A percentile compares a stretch with the other conserved stretches of the same genome.
Conservation (phyloP, 2,797 vertebrate species). For the Valencia hispanica region DNA sequence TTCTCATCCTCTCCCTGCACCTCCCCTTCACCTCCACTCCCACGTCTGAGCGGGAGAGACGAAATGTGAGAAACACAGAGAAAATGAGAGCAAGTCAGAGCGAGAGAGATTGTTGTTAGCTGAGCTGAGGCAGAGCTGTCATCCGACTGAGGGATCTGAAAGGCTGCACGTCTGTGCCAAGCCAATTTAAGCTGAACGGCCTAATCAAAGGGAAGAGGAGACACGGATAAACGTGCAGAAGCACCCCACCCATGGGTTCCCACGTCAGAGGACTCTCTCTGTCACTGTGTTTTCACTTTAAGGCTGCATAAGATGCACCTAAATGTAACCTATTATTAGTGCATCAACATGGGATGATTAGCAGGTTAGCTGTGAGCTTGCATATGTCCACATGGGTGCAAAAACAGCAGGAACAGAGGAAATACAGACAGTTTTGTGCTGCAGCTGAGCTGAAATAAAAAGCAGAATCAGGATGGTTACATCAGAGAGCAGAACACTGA, state of each 20-base stretch:
- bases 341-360: constrained; percentile 50
- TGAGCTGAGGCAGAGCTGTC: constrained; percentile 76
- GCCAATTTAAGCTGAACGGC: constrained; percentile 78
- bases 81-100: constrained; percentile 63
- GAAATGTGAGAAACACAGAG: constrained; percentile 63
- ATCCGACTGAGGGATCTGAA: constrained; percentile 78
- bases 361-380: constrained; percentile 47
- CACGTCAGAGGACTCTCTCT: constrained; percentile 39
- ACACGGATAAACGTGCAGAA: constrained; percentile 26
- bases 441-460: constrained; percentile 57
- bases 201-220: constrained; percentile 76
- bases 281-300: constrained; percentile 33
- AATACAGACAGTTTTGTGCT: constrained; percentile 29
- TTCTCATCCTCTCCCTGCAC: constrained; percentile 53
- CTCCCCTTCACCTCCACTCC: constrained; percentile 70
- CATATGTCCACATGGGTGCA: constrained; percentile 5
- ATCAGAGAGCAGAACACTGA: constrained; percentile 57
- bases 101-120: constrained; percentile 66
- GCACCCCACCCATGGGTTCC: constrained; percentile 45
- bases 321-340: constrained; percentile 22
- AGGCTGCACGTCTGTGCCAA: constrained; percentile 63
- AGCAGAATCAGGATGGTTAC: constrained; percentile 53
- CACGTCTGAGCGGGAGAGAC: constrained; percentile 73
- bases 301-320: constrained; percentile 25
- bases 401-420: constrained; percentile 7